phyloP scores from a whole-genome alignment of 2,888 invertebrate species.

The Amphipyra tragopoginis region DNA sequence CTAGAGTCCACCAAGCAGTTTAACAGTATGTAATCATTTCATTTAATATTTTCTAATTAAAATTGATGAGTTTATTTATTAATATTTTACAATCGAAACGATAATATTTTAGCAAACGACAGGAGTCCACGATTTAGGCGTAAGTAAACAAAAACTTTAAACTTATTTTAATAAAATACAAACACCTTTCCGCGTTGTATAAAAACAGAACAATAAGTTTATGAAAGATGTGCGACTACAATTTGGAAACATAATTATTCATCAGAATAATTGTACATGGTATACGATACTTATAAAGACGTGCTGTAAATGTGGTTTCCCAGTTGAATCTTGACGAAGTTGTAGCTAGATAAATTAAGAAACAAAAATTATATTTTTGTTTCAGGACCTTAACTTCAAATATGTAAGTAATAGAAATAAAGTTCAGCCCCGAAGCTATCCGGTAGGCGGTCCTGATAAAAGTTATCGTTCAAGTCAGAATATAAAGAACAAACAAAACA shows the following conservation, averaged over 20 bases:
- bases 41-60: neutral
- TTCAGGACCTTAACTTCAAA: conserved; percentile 68
- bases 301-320: too few species aligned
- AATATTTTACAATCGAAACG: neutral
- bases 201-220: too few species aligned
- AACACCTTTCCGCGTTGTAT: too few species aligned
- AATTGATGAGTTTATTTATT: neutral
- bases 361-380: conserved; percentile 23
- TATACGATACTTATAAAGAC: too few species aligned
- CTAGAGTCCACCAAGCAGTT: conserved; percentile 18
- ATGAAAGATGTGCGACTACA: too few species aligned
- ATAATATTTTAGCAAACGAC: conserved; percentile 10
- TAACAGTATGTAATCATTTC: conserved; percentile 22
- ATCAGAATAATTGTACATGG: too few species aligned
- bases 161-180: too few species aligned
- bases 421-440: neutral
- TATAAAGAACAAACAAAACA: neutral
- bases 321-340: too few species aligned
- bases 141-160: conserved; percentile 20
- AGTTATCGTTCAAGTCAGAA: neutral
- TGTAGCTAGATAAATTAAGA: neutral
- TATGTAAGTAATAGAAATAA: conserved; percentile 65
- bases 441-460: neutral
- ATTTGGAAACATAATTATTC: too few species aligned
- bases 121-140: conserved; percentile 42